Conservation (phyloP, 2,888 invertebrate genomes). For the Gymnoscelis rufifasciata region DNA sequence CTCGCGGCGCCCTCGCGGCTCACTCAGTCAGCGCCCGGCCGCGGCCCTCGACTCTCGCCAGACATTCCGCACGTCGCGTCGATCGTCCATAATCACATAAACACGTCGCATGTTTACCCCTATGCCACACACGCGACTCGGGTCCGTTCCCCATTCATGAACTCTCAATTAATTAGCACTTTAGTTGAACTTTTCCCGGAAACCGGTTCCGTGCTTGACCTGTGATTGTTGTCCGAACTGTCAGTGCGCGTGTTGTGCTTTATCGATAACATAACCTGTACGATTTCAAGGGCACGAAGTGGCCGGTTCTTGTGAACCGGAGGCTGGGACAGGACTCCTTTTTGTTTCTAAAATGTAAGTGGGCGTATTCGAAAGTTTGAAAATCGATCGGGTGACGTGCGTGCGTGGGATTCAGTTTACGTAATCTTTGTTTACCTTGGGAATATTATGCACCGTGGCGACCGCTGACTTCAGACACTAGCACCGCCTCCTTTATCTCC, state of each 20-base stretch:
- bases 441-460: slow-evolving; percentile 71
- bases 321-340: slow-evolving; percentile 50
- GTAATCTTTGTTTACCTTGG: slow-evolving; percentile 79
- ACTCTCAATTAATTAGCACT: slow-evolving; percentile 39
- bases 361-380: slow-evolving; percentile 78
- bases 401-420: slow-evolving; percentile 78
- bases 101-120: slow-evolving; percentile 49
- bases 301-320: slow-evolving; percentile 48
- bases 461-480: slow-evolving; percentile 46
- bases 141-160: slow-evolving; percentile 35
- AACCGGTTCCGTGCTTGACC: slow-evolving; percentile 65
- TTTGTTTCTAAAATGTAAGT: slow-evolving; percentile 61
- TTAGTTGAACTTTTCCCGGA: slow-evolving; percentile 40
- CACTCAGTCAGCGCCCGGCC: slow-evolving; percentile 63
- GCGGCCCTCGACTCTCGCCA: slow-evolving; percentile 49
- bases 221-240: slow-evolving; percentile 73
- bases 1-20: slow-evolving; percentile 61
- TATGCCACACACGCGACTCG: slow-evolving; percentile 36
- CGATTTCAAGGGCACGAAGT: slow-evolving; percentile 71
- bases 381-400: slow-evolving; percentile 77
- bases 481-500: slow-evolving; percentile 24
- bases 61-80: slow-evolving; percentile 44
- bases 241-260: slow-evolving; percentile 77
- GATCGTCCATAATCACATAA: slow-evolving; percentile 51
- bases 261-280: slow-evolving; percentile 79